Base-by-base conservation (phyloP, 30 jellyfish, hydroid and myxozoan genomes). In the Calvadosia cruxmelitensis region DNA sequence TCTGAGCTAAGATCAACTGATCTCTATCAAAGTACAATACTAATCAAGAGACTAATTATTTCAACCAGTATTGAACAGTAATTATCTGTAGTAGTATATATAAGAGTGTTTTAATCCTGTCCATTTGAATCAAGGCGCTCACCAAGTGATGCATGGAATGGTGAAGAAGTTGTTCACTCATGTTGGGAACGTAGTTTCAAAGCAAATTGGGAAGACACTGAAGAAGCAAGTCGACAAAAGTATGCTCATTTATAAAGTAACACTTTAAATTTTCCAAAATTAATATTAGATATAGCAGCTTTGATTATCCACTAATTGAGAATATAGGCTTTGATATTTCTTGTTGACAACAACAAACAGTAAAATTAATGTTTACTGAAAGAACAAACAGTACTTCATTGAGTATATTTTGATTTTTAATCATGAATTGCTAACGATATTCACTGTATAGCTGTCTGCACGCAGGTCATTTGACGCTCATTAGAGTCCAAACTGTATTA, bases 61-160 rank as follows among this genome's bases (percentile, higher is more conserved):
- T 32, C 33, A 27, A 33, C 0, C 1, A 23, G 50, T 31, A 31
- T 27, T 13, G 66, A 23, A 65, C 23, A 12, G 13, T 31, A 65
- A 65, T 2, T 3, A 31, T 34, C 27, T 24, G 34, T 33, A 2
- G 7, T 1, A 20, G 25, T 10, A 10, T n/a, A 24, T 3, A 27
- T 49, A 0, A 20, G 48, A 62, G 30, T 29, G 3, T 66, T 29
- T 64, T 3, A 23, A n/a, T 7, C 49, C 48, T 26, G 0, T 64
- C 48, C 2, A 13, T 25, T 72, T 3, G 34, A 24, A 26, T 53
- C 29, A 49, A 84, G 95, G 95, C 2, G 95, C 95, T 16, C 95
- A 93, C 30, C 93, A 84, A 72, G 95, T 84, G 36, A 84, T 84
- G 95, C 93, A 84, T 62, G 70, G 88, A 20, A 84, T 84, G 3